phyloP scores from a whole-genome alignment of 2,888 invertebrate species.

The Hypselothyrea guttata region DNA sequence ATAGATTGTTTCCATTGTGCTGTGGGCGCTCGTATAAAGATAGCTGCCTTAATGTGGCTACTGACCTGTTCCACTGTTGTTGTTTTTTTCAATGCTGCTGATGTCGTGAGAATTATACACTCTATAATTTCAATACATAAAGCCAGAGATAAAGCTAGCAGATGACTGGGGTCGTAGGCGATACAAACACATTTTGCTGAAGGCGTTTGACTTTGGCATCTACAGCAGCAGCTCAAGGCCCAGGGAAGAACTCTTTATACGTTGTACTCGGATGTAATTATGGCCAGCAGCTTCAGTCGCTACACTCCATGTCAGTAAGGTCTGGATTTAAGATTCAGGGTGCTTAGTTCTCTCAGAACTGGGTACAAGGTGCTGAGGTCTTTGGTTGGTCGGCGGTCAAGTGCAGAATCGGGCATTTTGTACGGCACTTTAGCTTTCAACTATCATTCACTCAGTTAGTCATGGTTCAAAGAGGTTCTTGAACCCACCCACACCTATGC shows the following conservation, averaged over 20 bases:
- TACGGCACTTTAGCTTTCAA: conserved; percentile 61
- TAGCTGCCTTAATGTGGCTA: conserved; percentile 45
- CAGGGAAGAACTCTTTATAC: conserved; percentile 1
- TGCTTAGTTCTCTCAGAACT: conserved; percentile 2
- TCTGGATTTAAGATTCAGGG: conserved; percentile 19
- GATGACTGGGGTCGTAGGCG: conserved; percentile 61
- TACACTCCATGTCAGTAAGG: conserved; percentile 47
- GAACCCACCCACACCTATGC: conserved; percentile 48
- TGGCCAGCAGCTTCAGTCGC: conserved; percentile 41
- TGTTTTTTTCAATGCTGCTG: conserved; percentile 27
- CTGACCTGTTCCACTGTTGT: conserved; percentile 35
- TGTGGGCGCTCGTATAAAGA: conserved; percentile 9
- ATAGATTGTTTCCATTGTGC: conserved; percentile 11
- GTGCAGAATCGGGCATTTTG: conserved; percentile 66
- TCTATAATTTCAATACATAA: conserved; percentile 39
- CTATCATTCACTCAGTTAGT: conserved; percentile 75
- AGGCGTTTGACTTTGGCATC: conserved; percentile 35
- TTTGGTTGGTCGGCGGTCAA: conserved; percentile 59
- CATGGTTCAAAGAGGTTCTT: conserved; percentile 70
- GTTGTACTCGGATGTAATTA: conserved; percentile 54
- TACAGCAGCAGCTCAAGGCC: conserved; percentile 6
- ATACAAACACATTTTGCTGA: conserved; percentile 58
- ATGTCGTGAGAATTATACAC: conserved; percentile 67
- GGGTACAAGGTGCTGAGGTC: conserved; percentile 7
- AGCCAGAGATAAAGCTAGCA: conserved; percentile 21